These are phyloP conservation scores for cattle (Bos taurus) DNA, from an alignment of 2,113 vertebrate species.

Conservation along the genomic window ARS-UCD2.0 NC_037330.1:24378001-24378500, in stretches of 20 bases:
- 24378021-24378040: neutral
- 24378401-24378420: neutral
- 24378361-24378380: neutral
- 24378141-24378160: neutral
- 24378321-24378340: neutral
- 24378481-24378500: neutral
- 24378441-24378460: neutral
- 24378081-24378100: neutral
- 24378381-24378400: neutral
- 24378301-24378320: neutral
- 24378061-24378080: neutral
- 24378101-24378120: neutral
- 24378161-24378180: neutral
- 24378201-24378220: neutral
- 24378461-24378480: neutral
- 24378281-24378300: neutral
- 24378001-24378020: too few species aligned
- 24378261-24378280: neutral
- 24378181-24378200: neutral
- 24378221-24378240: neutral
- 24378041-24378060: neutral
- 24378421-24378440: neutral
- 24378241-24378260: neutral
- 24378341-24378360: neutral
- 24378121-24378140: neutral